Base-by-base conservation (phyloP, 2,888 invertebrate genomes). In the Nymphalis c-album region DNA sequence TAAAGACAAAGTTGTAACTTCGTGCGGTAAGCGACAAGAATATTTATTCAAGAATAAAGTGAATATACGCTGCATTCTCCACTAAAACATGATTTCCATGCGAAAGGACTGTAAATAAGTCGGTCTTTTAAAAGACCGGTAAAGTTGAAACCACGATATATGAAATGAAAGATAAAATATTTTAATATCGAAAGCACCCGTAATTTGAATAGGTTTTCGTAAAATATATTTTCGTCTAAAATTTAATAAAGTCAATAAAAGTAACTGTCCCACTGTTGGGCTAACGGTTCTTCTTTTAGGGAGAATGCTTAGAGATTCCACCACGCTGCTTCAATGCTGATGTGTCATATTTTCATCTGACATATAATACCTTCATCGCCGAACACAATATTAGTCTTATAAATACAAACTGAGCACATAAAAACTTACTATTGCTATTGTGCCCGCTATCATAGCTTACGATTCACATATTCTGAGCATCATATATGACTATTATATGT, bases 1-100 rank as follows among this genome's bases (percentile, higher is more conserved):
- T 67, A 60, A 63, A 55, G 60, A 60, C 67, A 69, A 64, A 69
- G 66, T 46, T 60, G 45, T 40, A 67, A 69, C 64, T 69, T 48
- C 47, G 61, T 55, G 64, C 50, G 63, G 64, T 55, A 64, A 68
- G 68, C 66, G 63, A 69, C 62, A 67, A 62, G 64, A 67, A 71
- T 69, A 71, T 74, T 72, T 72, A 75, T 72, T 72, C 72, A 74
- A 72, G 73, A 74, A 74, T 70, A 71, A 72, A 71, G 71, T 73
- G 72, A 74, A 74, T 73, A 71, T 72, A 72, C 70, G 63, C 71
- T 67, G 67, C 71, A 74, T 74, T 74, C 74, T 63, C 61, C 67
- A 67, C 72, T 74, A 69, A 72, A 74, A 73, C 74, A 71, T 67
- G 73, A 75, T 74, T 74, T 75, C 73, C 73, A 75, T 75, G 71